Percentiles rank a stretch among this genome's conserved stretches.
Evolutionary conservation across 2,797 vertebrate genomes (phyloP).

Genomic region (Limnodromus scolopaceus): DNA sequence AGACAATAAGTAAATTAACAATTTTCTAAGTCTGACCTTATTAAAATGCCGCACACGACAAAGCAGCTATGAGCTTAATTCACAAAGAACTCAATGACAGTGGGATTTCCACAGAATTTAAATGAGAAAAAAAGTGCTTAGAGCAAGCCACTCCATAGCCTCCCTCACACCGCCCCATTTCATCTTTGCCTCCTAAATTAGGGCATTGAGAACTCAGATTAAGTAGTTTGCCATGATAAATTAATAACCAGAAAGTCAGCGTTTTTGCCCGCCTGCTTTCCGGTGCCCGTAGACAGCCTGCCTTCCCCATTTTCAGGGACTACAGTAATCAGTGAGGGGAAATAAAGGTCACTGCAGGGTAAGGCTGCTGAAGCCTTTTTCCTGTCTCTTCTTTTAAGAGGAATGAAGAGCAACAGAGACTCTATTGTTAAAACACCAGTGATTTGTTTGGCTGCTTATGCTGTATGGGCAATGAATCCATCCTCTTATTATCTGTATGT

Average conservation of each 20-base stretch:
- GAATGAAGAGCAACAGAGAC: slow-evolving; percentile 1
- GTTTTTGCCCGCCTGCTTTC: not conserved
- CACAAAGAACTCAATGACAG: slow-evolving; percentile 46
- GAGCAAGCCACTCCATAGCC: not conserved
- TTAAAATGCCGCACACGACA: slow-evolving; percentile 67
- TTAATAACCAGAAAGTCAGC: not conserved
- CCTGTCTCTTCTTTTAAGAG: slow-evolving; percentile 8
- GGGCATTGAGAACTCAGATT: not conserved
- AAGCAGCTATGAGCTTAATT: slow-evolving; percentile 39
- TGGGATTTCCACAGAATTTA: slow-evolving; percentile 60
- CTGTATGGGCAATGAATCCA: not conserved
- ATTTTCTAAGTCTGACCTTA: slow-evolving; percentile 44
- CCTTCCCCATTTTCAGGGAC: not conserved
- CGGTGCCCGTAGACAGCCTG: not conserved
- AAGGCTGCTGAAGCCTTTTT: not conserved
- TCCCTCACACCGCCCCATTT: not conserved
- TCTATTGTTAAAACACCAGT: slow-evolving; percentile 3
- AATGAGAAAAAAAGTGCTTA: slow-evolving; percentile 41
- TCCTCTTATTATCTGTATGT: not conserved
- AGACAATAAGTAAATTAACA: slow-evolving; percentile 39
- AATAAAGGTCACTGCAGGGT: slow-evolving; percentile 21
- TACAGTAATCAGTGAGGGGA: not conserved
- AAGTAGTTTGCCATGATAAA: not conserved
- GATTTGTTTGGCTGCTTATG: not conserved
- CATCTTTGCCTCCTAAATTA: not conserved